Evolutionary conservation across 2,888 invertebrate species (phyloP).

Genomic region (Auanema freiburgensis): DNA sequence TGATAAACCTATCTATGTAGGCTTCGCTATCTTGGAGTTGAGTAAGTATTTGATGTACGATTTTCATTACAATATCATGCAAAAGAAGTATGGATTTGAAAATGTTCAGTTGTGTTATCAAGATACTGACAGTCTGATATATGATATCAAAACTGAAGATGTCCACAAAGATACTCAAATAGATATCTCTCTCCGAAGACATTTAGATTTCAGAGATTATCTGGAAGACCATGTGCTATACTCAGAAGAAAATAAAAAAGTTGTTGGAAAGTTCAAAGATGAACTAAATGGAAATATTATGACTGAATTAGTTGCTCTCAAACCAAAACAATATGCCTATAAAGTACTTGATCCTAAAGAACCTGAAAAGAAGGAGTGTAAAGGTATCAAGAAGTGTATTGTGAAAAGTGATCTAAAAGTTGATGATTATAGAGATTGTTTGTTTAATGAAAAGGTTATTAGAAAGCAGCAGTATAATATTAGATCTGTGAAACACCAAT

Average conservation of each 20-base stretch:
- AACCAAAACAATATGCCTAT: conserved; percentile 38
- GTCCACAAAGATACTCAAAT: conserved; percentile 61
- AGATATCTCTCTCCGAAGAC: conserved; percentile 20
- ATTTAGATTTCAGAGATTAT: conserved; percentile 58
- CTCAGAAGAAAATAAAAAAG: conserved; percentile 52
- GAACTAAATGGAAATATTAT: conserved; percentile 50
- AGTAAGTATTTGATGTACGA: conserved; percentile 43
- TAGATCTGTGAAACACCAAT: conserved; percentile 19
- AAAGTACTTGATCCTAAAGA: conserved; percentile 18
- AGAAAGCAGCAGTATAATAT: conserved; percentile 23
- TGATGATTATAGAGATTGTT: conserved; percentile 23
- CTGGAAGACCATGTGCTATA: conserved; percentile 43
- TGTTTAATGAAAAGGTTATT: conserved; percentile 20
- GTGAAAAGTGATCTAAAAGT: conserved; percentile 27
- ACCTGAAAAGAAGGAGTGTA: too few relatives aligned
- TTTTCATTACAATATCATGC: conserved; percentile 40
- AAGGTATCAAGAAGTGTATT: conserved; percentile 28
- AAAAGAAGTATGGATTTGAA: conserved; percentile 27
- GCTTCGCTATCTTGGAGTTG: conserved; percentile 32
- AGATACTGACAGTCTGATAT: conserved; percentile 57
- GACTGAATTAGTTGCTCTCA: conserved; percentile 51
- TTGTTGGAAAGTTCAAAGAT: conserved; percentile 61
- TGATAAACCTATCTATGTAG: conserved; percentile 24
- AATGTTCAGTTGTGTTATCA: conserved; percentile 47
- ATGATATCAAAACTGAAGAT: conserved; percentile 59